Evolutionary conservation across 2,113 vertebrate species (phyloP).

Genomic region (Zosterops japonicus): DNA sequence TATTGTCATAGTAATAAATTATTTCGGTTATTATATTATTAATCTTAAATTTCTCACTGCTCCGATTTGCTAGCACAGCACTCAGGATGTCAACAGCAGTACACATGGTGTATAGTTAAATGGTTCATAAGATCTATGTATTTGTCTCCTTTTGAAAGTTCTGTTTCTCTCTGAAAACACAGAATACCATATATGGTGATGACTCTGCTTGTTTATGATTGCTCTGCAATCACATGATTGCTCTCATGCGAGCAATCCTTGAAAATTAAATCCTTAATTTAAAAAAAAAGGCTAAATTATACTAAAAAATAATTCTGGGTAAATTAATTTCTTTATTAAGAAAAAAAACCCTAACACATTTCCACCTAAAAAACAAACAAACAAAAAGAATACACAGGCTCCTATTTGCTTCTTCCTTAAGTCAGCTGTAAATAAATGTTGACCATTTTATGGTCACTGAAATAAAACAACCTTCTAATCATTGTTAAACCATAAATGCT

Average conservation of each 20-base stretch:
- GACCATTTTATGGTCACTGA: background rate
- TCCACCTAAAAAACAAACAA: background rate
- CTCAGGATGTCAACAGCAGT: background rate
- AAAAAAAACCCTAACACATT: background rate
- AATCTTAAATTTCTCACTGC: background rate
- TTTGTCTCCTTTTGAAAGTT: background rate
- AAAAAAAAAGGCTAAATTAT: background rate
- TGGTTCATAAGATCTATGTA: background rate
- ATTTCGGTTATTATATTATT: background rate
- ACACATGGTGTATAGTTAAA: background rate
- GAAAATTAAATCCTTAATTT: background rate
- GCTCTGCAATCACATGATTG: background rate
- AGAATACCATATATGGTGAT: background rate
- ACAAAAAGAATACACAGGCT: background rate
- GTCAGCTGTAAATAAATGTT: background rate
- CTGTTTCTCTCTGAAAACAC: background rate
- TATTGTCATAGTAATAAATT: background rate
- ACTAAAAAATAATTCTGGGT: background rate
- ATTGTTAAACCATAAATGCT: background rate
- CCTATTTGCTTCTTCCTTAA: background rate
- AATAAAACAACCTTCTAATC: background rate
- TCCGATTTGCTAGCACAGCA: background rate
- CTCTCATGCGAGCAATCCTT: background rate
- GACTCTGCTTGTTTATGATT: background rate
- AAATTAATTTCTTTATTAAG: background rate